A percentile compares a stretch with the other conserved stretches of the same genome.
Conservation (phyloP, 2,888 invertebrate species). For the Eupithecia centaureata region DNA sequence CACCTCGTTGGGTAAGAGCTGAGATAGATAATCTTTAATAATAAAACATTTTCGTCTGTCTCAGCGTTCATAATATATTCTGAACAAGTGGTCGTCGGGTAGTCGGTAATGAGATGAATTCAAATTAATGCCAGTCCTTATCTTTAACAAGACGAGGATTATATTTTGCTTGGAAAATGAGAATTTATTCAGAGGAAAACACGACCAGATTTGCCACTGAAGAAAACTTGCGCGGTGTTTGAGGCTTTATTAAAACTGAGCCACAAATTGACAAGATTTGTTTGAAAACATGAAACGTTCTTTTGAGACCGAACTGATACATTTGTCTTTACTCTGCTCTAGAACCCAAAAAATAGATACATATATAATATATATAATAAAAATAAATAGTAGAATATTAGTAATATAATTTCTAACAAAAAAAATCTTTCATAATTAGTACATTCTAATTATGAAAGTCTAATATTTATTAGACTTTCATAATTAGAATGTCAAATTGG, state of each 20-base stretch:
- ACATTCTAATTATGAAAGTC: too few species aligned
- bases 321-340: too few species aligned
- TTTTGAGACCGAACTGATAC: background rate
- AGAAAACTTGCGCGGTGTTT: constrained; percentile 22
- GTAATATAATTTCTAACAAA: too few species aligned
- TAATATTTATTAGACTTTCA: too few species aligned
- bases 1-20: constrained; percentile 16
- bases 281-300: constrained; percentile 4
- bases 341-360: too few species aligned
- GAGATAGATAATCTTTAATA: constrained; percentile 49
- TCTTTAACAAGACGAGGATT: constrained; percentile 60
- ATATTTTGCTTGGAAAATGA: constrained; percentile 60
- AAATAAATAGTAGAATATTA: too few species aligned
- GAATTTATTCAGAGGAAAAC: constrained; percentile 57
- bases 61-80: constrained; percentile 59
- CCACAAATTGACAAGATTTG: constrained; percentile 9
- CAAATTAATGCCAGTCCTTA: constrained; percentile 62
- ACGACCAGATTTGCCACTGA: constrained; percentile 48
- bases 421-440: too few species aligned
- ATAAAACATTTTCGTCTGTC: constrained; percentile 59
- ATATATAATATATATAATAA: too few species aligned
- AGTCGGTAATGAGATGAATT: constrained; percentile 62
- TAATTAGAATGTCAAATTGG: too few species aligned
- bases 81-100: constrained; percentile 55
- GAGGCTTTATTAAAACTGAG: constrained; percentile 15